A percentile compares a stretch with the other conserved stretches of the same genome.
These are phyloP conservation scores for Caenorhabditis panamensis DNA, from an alignment of 2,888 invertebrate species.

Conservation along the genomic window DNA sequence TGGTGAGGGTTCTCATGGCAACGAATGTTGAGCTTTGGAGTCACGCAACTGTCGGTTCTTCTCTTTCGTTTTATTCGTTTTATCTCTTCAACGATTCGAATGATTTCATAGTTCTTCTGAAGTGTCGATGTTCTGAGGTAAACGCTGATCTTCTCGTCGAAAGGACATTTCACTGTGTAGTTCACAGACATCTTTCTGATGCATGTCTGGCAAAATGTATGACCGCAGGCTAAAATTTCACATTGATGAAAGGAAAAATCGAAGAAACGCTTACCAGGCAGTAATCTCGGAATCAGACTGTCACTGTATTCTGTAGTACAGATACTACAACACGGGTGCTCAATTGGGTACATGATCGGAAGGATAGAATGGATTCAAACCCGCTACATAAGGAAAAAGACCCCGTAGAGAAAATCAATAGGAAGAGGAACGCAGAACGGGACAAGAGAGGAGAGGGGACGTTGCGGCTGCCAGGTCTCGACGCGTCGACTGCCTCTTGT, in stretches of 20 bases:
- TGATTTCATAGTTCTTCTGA: neutral
- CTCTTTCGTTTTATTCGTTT: neutral
- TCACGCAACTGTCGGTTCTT: neutral
- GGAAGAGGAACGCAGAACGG: too few relatives aligned
- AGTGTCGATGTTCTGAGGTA: neutral
- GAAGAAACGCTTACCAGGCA: neutral
- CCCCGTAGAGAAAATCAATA: too few relatives aligned
- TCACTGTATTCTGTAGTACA: neutral
- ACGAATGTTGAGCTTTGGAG: neutral
- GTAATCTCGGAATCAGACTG: neutral
- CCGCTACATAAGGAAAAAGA: too few relatives aligned
- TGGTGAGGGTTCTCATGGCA: slow-evolving; percentile 8
- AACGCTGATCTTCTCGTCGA: neutral
- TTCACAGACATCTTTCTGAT: neutral
- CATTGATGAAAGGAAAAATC: neutral
- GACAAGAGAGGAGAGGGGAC: too few relatives aligned
- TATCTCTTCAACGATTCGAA: neutral
- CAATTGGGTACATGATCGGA: neutral
- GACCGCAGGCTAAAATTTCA: slow-evolving; percentile 1
- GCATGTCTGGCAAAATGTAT: neutral
- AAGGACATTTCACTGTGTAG: slow-evolving; percentile 1
- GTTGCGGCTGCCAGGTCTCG: too few relatives aligned
- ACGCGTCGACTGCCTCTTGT: too few relatives aligned
- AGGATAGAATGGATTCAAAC: too few relatives aligned
- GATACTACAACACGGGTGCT: neutral